Base-by-base conservation (phyloP, 2,888 invertebrate genomes). In the Latrodectus elegans region DNA sequence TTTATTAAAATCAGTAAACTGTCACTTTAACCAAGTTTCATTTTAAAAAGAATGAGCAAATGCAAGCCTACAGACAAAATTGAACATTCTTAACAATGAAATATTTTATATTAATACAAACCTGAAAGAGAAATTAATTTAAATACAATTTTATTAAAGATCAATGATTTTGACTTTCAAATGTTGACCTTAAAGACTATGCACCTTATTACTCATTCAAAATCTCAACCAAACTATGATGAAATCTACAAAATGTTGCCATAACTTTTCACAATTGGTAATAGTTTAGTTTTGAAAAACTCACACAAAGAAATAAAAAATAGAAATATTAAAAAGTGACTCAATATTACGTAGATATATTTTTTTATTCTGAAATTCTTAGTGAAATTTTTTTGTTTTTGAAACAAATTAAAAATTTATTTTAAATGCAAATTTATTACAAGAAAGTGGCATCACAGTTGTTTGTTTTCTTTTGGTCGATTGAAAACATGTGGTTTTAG, bases 141-240 rank as follows among this genome's bases (percentile, higher is more conserved):
- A 1, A 38, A 38, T 38, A 4, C 38, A 38, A 38, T 38, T 38
- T 38, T 38, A 38, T 38, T 38, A 38, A 38, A 6, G 38, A 38
- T 38, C 38, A 38, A 38, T 38, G 38, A 38, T 38, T 11, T 22
- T 70, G 78, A 78, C 78, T 70, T 78, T 78, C 78, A 78, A 78
- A 70, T 38, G 60, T 14, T 70, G 78, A 78, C 78, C 78, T 78
- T 60, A n/a, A 70, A 70, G 74, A 55, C 26, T 15, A 38, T 68
- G 15, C 14, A 71, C 15, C 11, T 38, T 1, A 49, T 49, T 14
- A 68, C 4, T 22, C 14, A 68, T 15, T 14, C 11, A 12, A 4
- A 6, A 17, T 15, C 26, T 38, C 26, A 8, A 26, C 15, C 68
- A 22, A 38, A 14, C 51, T 15, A 49, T 70, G 51, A 49, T 22